Evolutionary conservation across 2,797 vertebrate genomes (phyloP), one percentile per base, ranked within the genome.

Genomic region (Cryptoblepharus egeriae): DNA sequence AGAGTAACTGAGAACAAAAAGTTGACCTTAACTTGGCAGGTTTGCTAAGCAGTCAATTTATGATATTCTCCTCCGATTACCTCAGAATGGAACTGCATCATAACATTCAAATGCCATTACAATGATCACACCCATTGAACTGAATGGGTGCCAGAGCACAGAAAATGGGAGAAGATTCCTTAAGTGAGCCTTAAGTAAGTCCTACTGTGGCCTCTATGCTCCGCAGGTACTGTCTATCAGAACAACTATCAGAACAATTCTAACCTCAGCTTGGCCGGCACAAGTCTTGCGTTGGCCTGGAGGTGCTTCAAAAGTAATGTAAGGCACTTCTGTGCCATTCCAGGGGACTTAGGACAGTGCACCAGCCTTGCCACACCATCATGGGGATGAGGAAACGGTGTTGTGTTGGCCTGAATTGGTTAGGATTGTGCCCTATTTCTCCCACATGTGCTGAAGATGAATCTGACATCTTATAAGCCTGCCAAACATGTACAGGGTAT

Each of bases 61-160:
- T 79, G 26, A 39, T 64, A 72, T 37, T 72, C 58, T 64, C 68
- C 67, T 24, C 32, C 77, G 32, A 79, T 61, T 68, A 82, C 18
- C 15, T 69, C 18, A 85, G 15, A 30, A 10, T 30, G 32, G 68
- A 69, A 4, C 32, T 45, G 35, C 12, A 71, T 26, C 70, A 69
- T 3, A 37, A 8, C 24, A 69, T 88, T 80, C 30, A 52, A 28
- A 9, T 49, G 42, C 79, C 77, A 32, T 10, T 57, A 65, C 78
- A 10, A 42, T 13, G 26, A 64, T 60, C 26, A 68, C 24, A 0
- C 60, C 55, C 24, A 22, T 45, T 55, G 65, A 15, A 22, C 49
- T 15, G 37, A 57, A 74, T 15, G 26, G n/a, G 3, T 55, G 32
- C 79, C 79, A 75, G 45, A 81, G 32, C 2, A n/a, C 39, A 70